Evolutionary conservation across 2,888 invertebrate species (phyloP).

Genomic region (Drosophila kuntzei): DNA sequence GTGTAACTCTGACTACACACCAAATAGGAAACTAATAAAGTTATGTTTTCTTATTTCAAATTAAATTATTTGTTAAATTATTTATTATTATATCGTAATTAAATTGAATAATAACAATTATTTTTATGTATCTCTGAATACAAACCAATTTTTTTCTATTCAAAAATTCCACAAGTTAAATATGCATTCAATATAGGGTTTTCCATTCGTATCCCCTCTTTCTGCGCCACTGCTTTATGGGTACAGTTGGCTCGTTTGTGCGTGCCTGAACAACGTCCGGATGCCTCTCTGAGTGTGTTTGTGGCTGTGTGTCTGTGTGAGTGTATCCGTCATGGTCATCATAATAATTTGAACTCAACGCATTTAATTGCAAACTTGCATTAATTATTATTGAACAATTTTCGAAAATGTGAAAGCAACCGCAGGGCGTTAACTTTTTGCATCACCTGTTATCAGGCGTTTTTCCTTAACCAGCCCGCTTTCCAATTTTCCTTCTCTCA

Average conservation of each 20-base stretch:
- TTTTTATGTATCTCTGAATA: no score
- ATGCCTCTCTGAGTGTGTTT: not conserved
- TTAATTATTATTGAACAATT: constrained; percentile 78
- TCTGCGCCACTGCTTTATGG: constrained; percentile 8
- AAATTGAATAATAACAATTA: no score
- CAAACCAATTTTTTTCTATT: no score
- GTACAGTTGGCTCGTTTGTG: not conserved
- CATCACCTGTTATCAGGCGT: constrained; percentile 46
- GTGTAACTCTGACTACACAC: no score
- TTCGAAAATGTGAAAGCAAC: constrained; percentile 29
- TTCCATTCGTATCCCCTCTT: not conserved
- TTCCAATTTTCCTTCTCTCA: not conserved
- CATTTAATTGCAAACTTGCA: constrained; percentile 79
- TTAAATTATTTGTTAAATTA: no score
- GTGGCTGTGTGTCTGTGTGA: not conserved
- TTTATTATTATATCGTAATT: no score
- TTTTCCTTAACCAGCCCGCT: constrained; percentile 2
- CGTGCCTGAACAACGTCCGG: constrained; percentile 19
- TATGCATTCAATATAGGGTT: not conserved
- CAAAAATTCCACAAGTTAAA: no score
- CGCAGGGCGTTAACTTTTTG: constrained; percentile 36
- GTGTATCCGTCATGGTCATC: constrained; percentile 50
- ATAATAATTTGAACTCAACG: constrained; percentile 74
- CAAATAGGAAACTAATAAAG: no score
- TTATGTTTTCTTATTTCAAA: no score